Evolutionary conservation across 2,113 vertebrate genomes (phyloP).

Genomic region (Paraplagusia blochii): DNA sequence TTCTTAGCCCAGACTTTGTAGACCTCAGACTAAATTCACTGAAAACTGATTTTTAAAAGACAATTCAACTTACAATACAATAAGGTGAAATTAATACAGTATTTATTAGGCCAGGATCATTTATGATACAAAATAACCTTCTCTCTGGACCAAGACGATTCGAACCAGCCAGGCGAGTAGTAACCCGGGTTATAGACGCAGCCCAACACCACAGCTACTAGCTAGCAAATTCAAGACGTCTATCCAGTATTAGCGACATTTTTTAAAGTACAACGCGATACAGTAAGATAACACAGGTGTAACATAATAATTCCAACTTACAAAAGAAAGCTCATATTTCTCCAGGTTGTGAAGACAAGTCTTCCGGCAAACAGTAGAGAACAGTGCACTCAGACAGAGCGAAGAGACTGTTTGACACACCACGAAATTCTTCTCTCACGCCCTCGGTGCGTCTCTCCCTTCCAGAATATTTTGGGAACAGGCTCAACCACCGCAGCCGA

Average conservation of each 20-base stretch:
- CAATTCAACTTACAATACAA: no score
- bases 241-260: not conserved
- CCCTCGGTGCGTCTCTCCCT: constrained; percentile 5
- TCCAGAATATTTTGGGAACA: not conserved
- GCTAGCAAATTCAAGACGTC: not conserved
- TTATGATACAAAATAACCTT: no score
- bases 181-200: constrained; percentile 54
- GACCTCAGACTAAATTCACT: no score
- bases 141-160: not conserved
- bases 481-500: not conserved
- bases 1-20: constrained; percentile 2
- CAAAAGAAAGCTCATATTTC: constrained; percentile 79
- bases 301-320: constrained; percentile 47
- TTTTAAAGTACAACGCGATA: not conserved
- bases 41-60: no score
- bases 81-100: no score
- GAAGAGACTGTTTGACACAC: constrained; percentile 28
- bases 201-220: constrained; percentile 22
- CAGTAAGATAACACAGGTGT: not conserved
- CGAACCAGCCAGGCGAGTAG: not conserved
- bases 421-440: constrained; percentile 9
- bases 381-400: constrained; percentile 21
- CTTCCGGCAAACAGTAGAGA: constrained; percentile 18
- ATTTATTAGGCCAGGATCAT: no score
- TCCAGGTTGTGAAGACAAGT: constrained; percentile 18